Base-by-base conservation (phyloP, 2,888 invertebrate species). In the Lumbricus terrestris region DNA sequence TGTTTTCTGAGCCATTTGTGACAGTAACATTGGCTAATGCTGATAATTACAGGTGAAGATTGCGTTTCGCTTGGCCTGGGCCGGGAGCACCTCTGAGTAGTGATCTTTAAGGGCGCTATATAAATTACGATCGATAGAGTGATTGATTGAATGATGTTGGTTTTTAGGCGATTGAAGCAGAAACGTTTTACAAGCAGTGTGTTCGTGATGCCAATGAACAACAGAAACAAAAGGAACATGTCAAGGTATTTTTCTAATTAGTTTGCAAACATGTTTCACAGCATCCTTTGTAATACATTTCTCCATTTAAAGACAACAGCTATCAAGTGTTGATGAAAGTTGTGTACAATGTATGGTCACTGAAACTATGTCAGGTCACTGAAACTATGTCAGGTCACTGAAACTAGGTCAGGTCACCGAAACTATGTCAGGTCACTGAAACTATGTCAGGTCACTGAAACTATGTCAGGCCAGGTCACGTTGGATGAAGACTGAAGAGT, bases 151-250 rank as follows among this genome's bases (percentile, higher is more conserved):
- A n/a, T 23, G 47, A 4, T 47, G n/a, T 69, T 69, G n/a, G 69
- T 35, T 90, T 90, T 16, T 92, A 94, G 95, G 95, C 95, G 16
- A 93, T 94, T 88, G 96, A 96, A 92, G 95, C 96, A 37, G 96
- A 96, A 93, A 94, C 94, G 0, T 94, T 94, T 1, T 96, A 96
- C 93, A 95, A 95, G 91, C 94, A 95, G 8, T 95, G 95, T 92
- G 95, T 96, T n/a, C 94, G 94, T 3, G 95, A 95, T 90, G 95
- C 96, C 34, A 96, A 96, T 93, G 94, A 94, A 90, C 92, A 95
- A 90, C 95, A 95, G 91, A 92, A 93, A 23, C 94, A 94, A 69
- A 93, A 96, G 90, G 94, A 95, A 91, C 94, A 94, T 91, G 93
- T 94, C 33, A 96, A 95, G 93, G 94, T 94, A 90, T 35, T 94